phyloP scores from a whole-genome alignment of 2,113 vertebrate species.

The Pachypanchax playfairii region DNA sequence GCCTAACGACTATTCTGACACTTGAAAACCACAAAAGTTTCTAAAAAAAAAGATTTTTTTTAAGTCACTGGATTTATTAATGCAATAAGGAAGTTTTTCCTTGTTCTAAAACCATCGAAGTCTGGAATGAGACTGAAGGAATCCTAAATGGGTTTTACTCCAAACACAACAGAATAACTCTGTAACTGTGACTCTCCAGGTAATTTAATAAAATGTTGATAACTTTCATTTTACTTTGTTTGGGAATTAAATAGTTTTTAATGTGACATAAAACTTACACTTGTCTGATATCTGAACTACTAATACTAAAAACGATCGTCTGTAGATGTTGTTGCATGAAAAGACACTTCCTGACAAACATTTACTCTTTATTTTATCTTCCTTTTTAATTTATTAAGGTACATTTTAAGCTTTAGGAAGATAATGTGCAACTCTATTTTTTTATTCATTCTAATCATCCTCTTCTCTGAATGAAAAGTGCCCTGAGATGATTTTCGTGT shows the following conservation, averaged over 20 bases:
- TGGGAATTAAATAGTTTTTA: constrained; percentile 7
- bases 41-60: constrained; percentile 7
- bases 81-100: constrained; percentile 43
- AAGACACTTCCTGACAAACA: constrained; percentile 57
- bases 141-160: constrained; percentile 42
- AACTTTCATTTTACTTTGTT: too few relatives aligned
- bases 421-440: not conserved
- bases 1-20: constrained; percentile 27
- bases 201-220: too few relatives aligned
- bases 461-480: not conserved
- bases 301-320: constrained; percentile 7
- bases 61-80: constrained; percentile 29
- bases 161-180: constrained; percentile 24
- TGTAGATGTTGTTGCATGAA: constrained; percentile 46
- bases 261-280: constrained; percentile 4
- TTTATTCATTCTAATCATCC: not conserved
- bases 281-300: too few relatives aligned
- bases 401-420: constrained; percentile 22
- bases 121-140: constrained; percentile 76
- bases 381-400: not conserved
- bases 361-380: constrained; percentile 27
- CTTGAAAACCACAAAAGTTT: constrained; percentile 24
- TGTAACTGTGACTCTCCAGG: not conserved
- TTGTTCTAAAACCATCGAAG: constrained; percentile 40
- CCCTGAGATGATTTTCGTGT: not conserved